Percentiles rank a stretch among this genome's conserved stretches.
phyloP scores from a whole-genome alignment of 2,113 vertebrate species.

The Hemiprocne comata region DNA sequence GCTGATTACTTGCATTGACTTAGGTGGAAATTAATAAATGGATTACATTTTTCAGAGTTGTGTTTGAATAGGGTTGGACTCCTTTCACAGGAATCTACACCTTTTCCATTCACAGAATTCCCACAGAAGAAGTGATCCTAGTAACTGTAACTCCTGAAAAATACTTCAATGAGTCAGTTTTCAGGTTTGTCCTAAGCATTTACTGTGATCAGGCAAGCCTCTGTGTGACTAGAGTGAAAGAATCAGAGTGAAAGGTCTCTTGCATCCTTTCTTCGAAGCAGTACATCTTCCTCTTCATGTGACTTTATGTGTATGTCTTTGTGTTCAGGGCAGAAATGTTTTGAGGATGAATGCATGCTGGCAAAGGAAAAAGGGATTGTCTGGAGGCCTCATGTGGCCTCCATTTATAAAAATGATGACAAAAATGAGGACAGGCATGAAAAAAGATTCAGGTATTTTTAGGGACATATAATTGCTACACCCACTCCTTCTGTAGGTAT shows the following conservation, averaged over 20 bases:
- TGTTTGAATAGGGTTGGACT: background rate
- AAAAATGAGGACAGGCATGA: background rate
- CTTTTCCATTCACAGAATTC: slow-evolving; percentile 30
- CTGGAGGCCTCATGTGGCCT: background rate
- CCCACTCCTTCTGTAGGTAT: background rate
- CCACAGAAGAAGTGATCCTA: background rate
- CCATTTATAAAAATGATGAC: slow-evolving; percentile 6
- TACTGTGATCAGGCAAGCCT: background rate
- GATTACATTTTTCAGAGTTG: background rate
- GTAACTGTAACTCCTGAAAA: background rate
- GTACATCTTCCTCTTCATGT: background rate
- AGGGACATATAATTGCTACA: background rate
- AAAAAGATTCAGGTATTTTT: slow-evolving; percentile 3
- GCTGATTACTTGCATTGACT: background rate
- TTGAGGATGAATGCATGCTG: background rate
- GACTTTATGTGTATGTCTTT: background rate
- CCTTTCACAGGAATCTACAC: background rate
- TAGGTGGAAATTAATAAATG: background rate
- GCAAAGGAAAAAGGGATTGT: slow-evolving; percentile 11
- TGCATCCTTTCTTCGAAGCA: background rate
- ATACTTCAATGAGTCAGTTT: slow-evolving; percentile 1
- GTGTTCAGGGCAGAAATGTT: background rate
- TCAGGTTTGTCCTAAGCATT: background rate
- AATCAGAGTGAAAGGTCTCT: slow-evolving; percentile 19
- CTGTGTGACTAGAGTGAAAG: background rate